Base-by-base conservation (phyloP, 2,113 vertebrate genomes). In the Patagioenas fasciata region DNA sequence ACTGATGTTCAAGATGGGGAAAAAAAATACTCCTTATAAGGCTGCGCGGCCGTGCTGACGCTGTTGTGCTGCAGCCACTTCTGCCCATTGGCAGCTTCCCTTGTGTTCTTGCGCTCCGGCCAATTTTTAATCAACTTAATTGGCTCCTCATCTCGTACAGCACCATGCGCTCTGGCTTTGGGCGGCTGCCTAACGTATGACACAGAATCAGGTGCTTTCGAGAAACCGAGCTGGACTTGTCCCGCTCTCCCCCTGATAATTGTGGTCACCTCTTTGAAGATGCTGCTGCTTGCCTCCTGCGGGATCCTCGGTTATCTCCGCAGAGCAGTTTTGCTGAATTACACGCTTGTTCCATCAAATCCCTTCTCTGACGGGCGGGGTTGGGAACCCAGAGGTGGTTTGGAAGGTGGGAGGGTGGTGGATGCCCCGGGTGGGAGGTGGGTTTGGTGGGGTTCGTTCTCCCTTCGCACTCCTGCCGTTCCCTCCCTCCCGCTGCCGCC, bases 61-160 rank as follows among this genome's bases (percentile, higher is more conserved):
- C 47, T 36, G n/a, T 29, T 78, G 62, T 10, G 88, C 93, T 40
- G 83, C 48, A 11, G n/a, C 79, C 32, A 1, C n/a, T 47, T 34
- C 78, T 58, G 44, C 83, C n/a, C 25, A 20, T 16, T 47, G 82
- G 71, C 95, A 85, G 90, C 95, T 90, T 40, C 34, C 4, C 89
- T 80, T 15, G 16, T 71, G 79, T 50, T 61, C 91, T 73, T 96
- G 91, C 1, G 0, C 94, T 74, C 66, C n/a, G 64, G 96, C 95
- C 96, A 96, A 85, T 89, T 94, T 91, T 91, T 96, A 95, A 96
- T 97, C 96, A 91, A 60, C 94, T 71, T 95, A 95, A 96, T 95
- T 97, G 95, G 95, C 78, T 95, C 62, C 67, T 80, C 72, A 70
- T n/a, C 87, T 82, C 53, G 7, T 40, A 44, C 86, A 86, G 10